Evolutionary conservation across 2,888 invertebrate genomes (phyloP).

Genomic region (Campoletis raptor): DNA sequence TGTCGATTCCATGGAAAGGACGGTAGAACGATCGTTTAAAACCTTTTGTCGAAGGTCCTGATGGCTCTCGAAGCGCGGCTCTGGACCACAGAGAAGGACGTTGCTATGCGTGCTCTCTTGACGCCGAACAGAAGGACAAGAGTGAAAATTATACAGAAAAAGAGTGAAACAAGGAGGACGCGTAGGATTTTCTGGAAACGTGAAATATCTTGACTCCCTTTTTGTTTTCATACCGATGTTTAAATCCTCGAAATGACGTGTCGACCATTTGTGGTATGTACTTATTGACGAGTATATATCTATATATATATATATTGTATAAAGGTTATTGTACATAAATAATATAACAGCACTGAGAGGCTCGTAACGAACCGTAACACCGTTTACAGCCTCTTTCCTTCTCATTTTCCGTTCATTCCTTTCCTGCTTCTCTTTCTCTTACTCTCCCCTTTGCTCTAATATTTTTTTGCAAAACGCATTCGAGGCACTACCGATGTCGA

Average conservation of each 20-base stretch:
- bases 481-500: conserved; percentile 45
- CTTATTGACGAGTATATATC: conserved; percentile 11
- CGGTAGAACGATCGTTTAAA: conserved; percentile 51
- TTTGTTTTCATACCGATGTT: conserved; percentile 28
- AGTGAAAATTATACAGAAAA: conserved; percentile 40
- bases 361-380: conserved; percentile 72
- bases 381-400: conserved; percentile 66
- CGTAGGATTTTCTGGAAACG: conserved; percentile 64
- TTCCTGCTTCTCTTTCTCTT: conserved; percentile 2
- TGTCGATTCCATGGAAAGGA: conserved; percentile 63
- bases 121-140: conserved; percentile 15
- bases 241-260: conserved; percentile 39
- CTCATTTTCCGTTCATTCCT: conserved; percentile 21
- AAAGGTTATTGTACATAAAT: conserved; percentile 11
- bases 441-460: conserved; percentile 29
- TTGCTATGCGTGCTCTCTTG: conserved; percentile 34
- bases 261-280: conserved; percentile 44
- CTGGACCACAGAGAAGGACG: conserved; percentile 43
- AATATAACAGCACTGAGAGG: conserved; percentile 36
- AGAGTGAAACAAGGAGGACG: conserved; percentile 46
- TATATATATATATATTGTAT: conserved; percentile 2
- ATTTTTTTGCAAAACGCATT: conserved; percentile 64
- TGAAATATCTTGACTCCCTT: conserved; percentile 20
- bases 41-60: conserved; percentile 49
- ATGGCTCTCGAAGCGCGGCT: conserved; percentile 21